A percentile compares a stretch with the other conserved stretches of the same genome.
Conservation (phyloP, 2,888 invertebrate genomes). For the Spialia ferax region DNA sequence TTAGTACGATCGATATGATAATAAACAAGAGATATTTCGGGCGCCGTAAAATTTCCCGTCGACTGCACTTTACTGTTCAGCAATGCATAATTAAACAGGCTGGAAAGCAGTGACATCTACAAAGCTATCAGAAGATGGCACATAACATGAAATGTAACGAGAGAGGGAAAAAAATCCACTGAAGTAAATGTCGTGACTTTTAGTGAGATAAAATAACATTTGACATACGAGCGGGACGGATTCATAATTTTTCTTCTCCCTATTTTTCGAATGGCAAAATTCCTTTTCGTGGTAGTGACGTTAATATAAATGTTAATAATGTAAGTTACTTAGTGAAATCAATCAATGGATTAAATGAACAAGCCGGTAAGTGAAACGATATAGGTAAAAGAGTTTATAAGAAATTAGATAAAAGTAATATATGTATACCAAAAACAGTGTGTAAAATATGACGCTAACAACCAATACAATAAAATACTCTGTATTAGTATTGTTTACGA, state of each 20-base stretch:
- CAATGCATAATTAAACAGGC: slow-evolving; percentile 62
- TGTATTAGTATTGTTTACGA: not conserved
- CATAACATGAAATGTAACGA: slow-evolving; percentile 24
- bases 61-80: slow-evolving; percentile 49
- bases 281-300: not conserved
- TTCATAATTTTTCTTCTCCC: not conserved
- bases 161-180: slow-evolving; percentile 19
- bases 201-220: slow-evolving; percentile 28
- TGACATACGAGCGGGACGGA: slow-evolving; percentile 11
- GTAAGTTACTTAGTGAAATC: not conserved
- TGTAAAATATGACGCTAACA: not conserved
- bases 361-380: not conserved
- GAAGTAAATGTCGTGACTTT: slow-evolving; percentile 36
- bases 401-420: not conserved
- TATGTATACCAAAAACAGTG: no score
- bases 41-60: slow-evolving; percentile 59
- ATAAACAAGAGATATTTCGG: slow-evolving; percentile 47
- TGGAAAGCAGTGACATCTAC: slow-evolving; percentile 28
- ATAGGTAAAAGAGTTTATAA: not conserved
- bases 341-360: not conserved
- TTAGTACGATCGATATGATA: slow-evolving; percentile 35
- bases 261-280: not conserved
- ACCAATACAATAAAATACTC: not conserved
- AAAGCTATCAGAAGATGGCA: slow-evolving; percentile 36
- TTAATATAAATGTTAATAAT: not conserved